A percentile compares a stretch with the other conserved stretches of the same genome.
Evolutionary conservation across 2,113 vertebrate species (phyloP).

Genomic region (Cercocebus atys): DNA sequence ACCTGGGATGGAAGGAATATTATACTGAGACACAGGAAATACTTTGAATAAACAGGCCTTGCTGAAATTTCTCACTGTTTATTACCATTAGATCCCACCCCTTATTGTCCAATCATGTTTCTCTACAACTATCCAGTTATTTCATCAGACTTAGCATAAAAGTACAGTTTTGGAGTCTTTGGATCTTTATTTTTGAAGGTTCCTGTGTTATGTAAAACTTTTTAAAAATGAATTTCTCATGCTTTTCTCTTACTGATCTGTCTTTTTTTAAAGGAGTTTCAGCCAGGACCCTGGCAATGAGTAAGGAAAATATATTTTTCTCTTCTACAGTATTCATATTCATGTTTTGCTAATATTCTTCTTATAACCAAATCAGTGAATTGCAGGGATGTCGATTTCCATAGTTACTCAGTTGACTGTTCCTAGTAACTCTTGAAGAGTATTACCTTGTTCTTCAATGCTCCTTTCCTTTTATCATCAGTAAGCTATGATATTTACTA

Average conservation of each 20-base stretch:
- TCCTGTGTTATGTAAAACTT: background rate
- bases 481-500: background rate
- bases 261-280: background rate
- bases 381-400: background rate
- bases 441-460: background rate
- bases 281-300: background rate
- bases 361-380: background rate
- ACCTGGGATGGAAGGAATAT: background rate
- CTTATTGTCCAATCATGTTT: background rate
- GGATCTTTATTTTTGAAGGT: background rate
- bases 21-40: background rate
- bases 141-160: background rate
- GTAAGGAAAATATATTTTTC: background rate
- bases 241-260: background rate
- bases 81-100: background rate
- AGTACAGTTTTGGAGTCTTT: background rate
- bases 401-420: background rate
- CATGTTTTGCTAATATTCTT: background rate
- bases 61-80: background rate
- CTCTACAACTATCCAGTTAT: background rate
- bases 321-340: background rate
- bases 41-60: background rate
- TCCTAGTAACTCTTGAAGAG: background rate
- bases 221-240: background rate
- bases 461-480: background rate